These are phyloP conservation scores for Tretioscincus oriximinensis DNA, from an alignment of 2,113 vertebrate genomes.

Conservation along the genomic window DNA sequence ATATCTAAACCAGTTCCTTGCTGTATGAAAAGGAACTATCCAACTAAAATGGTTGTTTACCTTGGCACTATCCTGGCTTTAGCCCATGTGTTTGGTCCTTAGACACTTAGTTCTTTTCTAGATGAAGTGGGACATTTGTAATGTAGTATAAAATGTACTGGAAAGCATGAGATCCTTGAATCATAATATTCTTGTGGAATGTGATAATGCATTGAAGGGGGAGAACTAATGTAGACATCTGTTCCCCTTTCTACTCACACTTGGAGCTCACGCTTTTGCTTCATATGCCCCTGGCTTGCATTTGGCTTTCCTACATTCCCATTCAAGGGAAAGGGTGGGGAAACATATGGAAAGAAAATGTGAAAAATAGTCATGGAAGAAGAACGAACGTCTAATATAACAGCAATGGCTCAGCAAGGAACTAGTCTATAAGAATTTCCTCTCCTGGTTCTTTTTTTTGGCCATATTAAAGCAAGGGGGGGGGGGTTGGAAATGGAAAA, in stretches of 20 bases:
- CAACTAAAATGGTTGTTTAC: slow-evolving; percentile 9
- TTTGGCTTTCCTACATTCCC: slow-evolving; percentile 62
- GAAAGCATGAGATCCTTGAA: slow-evolving; percentile 44
- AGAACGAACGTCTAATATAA: slow-evolving; percentile 52
- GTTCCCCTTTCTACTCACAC: slow-evolving; percentile 49
- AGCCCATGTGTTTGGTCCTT: slow-evolving; percentile 22
- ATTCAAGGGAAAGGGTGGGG: slow-evolving; percentile 44
- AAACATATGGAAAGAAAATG: slow-evolving; percentile 37
- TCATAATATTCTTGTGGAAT: slow-evolving; percentile 46
- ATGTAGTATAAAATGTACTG: slow-evolving; percentile 28
- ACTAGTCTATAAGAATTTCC: slow-evolving; percentile 46
- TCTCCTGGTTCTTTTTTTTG: not conserved
- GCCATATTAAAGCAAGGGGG: not conserved
- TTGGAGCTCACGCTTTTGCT: slow-evolving; percentile 63
- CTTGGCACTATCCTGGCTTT: slow-evolving; percentile 1
- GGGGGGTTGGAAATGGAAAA: not conserved
- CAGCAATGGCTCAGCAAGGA: slow-evolving; percentile 39
- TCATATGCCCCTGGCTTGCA: slow-evolving; percentile 55
- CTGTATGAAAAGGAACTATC: not conserved
- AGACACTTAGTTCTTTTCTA: slow-evolving; percentile 33
- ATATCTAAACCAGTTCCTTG: not conserved
- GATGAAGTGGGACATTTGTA: slow-evolving; percentile 43
- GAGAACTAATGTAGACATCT: slow-evolving; percentile 55
- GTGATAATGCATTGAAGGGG: slow-evolving; percentile 54
- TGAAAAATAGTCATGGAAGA: slow-evolving; percentile 16